Percentiles rank a stretch among this genome's conserved stretches.
phyloP scores from a whole-genome alignment of 1,140 invertebrate species.

The Coptotermes formosanus region DNA sequence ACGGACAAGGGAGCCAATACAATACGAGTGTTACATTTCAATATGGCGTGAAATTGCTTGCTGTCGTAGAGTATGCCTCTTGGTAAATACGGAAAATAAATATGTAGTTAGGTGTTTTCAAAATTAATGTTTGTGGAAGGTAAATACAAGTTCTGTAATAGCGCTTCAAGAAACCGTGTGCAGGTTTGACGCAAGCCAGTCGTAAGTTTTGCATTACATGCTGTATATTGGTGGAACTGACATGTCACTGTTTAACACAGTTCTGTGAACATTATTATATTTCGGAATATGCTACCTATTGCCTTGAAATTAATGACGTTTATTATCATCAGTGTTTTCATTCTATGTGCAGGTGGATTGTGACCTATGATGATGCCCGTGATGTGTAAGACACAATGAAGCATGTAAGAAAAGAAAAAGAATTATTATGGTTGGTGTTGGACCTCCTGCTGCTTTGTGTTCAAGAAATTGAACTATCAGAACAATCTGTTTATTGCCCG shows the following conservation, averaged over 20 bases:
- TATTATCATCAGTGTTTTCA: not conserved
- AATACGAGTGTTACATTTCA: not conserved
- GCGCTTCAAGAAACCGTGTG: not conserved
- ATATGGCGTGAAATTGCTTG: not conserved
- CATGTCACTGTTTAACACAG: too few relatives aligned
- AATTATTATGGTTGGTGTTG: not conserved
- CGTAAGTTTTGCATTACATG: not conserved
- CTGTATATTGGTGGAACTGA: too few relatives aligned
- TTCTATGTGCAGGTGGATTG: not conserved
- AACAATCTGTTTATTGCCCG: not conserved
- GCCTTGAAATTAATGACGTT: too few relatives aligned
- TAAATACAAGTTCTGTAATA: not conserved
- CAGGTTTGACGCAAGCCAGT: not conserved
- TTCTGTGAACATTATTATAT: too few relatives aligned
- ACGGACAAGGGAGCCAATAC: constrained; percentile 4
- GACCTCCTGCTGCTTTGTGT: not conserved
- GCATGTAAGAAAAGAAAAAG: not conserved
- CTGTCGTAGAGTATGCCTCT: not conserved
- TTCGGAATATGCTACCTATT: too few relatives aligned
- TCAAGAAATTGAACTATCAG: not conserved
- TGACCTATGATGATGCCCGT: not conserved
- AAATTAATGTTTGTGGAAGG: not conserved
- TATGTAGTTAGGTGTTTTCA: not conserved
- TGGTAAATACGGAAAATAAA: not conserved
- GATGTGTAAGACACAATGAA: not conserved